Evolutionary conservation across 2,888 invertebrate genomes (phyloP).

Genomic region (Mylabris sibirica): DNA sequence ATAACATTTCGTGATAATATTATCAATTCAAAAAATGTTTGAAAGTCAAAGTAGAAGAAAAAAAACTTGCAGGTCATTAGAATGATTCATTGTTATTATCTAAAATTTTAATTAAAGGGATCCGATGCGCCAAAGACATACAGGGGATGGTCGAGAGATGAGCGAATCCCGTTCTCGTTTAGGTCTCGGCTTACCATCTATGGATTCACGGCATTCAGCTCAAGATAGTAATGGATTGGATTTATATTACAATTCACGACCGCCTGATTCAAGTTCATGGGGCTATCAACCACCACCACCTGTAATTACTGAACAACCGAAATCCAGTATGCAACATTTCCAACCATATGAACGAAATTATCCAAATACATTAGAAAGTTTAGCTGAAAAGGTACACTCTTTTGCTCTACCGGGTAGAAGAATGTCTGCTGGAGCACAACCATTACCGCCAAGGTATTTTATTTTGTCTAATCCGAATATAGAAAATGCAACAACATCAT

Average conservation of each 20-base stretch:
- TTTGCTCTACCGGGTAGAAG: slow-evolving; percentile 70
- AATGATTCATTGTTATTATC: slow-evolving; percentile 9
- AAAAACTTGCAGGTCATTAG: slow-evolving; percentile 5
- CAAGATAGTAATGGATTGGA: slow-evolving; percentile 72
- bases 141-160: slow-evolving; percentile 83
- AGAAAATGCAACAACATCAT: neutral
- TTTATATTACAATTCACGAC: slow-evolving; percentile 77
- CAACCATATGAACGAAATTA: slow-evolving; percentile 87
- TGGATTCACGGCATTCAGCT: slow-evolving; percentile 64
- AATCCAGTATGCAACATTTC: slow-evolving; percentile 80
- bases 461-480: neutral
- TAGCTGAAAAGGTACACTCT: slow-evolving; percentile 92
- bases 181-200: slow-evolving; percentile 73
- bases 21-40: neutral
- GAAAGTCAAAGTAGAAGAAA: neutral
- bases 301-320: slow-evolving; percentile 91
- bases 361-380: slow-evolving; percentile 87
- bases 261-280: slow-evolving; percentile 68
- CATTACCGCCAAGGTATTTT: slow-evolving; percentile 57
- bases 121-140: slow-evolving; percentile 64
- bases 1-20: too few relatives aligned
- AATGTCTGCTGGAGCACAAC: slow-evolving; percentile 74
- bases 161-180: slow-evolving; percentile 77
- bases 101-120: slow-evolving; percentile 49
- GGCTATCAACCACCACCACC: slow-evolving; percentile 85